Evolutionary conservation across 2,888 invertebrate genomes (phyloP).

Genomic region (Ectemnius lituratus): DNA sequence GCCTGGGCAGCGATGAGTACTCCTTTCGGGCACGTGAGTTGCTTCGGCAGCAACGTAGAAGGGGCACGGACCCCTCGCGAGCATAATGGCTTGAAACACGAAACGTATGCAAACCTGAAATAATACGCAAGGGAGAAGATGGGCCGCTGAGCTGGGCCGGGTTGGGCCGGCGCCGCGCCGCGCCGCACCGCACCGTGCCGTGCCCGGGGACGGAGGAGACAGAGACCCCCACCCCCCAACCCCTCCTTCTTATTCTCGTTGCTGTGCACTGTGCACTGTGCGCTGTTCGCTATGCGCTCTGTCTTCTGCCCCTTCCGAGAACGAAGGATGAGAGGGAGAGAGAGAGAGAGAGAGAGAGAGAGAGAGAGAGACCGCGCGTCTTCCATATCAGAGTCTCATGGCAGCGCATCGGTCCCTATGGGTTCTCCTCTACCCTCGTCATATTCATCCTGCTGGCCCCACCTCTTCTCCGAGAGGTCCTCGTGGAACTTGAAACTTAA

Average conservation of each 20-base stretch:
- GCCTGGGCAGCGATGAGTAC: conserved; percentile 37
- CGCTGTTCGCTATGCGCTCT: conserved; percentile 47
- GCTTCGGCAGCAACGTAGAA: conserved; percentile 2
- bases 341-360: too few species aligned
- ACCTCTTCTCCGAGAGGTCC: conserved; percentile 50
- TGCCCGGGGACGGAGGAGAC: too few species aligned
- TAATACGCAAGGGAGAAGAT: conserved; percentile 56
- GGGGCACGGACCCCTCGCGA: conserved; percentile 42
- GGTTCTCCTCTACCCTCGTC: conserved; percentile 60
- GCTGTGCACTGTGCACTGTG: conserved; percentile 29
- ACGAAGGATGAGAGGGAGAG: not conserved
- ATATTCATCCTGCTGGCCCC: conserved; percentile 54
- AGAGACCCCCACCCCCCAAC: too few species aligned
- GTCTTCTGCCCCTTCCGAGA: conserved; percentile 15
- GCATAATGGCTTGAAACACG: conserved; percentile 66
- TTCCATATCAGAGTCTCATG: conserved; percentile 33
- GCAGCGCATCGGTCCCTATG: conserved; percentile 46
- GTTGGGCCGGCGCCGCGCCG: too few species aligned
- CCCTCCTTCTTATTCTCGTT: too few species aligned
- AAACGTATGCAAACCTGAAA: conserved; percentile 70
- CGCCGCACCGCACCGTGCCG: too few species aligned
- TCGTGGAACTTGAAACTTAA: conserved; percentile 65
- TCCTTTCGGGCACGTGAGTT: conserved; percentile 25
- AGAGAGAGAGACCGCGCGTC: not conserved
- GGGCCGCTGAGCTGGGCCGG: too few species aligned